Conservation (phyloP, 2,888 invertebrate species). For the Nephrotoma guestfalica region DNA sequence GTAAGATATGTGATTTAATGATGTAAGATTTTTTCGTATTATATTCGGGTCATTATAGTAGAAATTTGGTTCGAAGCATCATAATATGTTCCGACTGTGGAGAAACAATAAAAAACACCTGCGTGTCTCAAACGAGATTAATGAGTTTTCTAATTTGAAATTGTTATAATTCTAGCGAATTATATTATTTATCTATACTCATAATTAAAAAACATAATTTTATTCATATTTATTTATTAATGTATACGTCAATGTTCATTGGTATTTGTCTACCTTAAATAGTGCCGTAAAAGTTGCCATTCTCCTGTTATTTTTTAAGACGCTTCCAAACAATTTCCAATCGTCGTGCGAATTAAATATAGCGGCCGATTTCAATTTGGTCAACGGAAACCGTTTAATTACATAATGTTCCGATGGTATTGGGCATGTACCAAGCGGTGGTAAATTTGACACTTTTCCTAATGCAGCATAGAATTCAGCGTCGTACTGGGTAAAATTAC, state of each 20-base stretch:
- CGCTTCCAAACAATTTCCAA: neutral
- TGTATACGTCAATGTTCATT: neutral
- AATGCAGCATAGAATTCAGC: neutral
- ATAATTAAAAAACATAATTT: too few species aligned
- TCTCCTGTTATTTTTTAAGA: neutral
- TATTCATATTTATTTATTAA: too few species aligned
- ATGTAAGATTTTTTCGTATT: neutral
- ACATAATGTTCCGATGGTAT: neutral
- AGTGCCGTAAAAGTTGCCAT: neutral
- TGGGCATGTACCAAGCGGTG: neutral
- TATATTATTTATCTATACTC: neutral
- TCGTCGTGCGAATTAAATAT: neutral
- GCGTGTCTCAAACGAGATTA: neutral
- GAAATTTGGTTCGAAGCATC: neutral
- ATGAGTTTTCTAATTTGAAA: neutral
- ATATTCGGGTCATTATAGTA: neutral
- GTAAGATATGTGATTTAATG: neutral
- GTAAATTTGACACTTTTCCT: neutral
- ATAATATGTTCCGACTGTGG: neutral
- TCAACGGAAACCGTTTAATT: neutral
- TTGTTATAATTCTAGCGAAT: neutral
- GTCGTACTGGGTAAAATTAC: neutral
- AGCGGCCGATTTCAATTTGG: neutral
- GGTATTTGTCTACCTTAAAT: neutral
- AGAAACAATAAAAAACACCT: neutral